phyloP scores from a whole-genome alignment of 2,888 invertebrate species.

The Perizoma flavofasciatum region DNA sequence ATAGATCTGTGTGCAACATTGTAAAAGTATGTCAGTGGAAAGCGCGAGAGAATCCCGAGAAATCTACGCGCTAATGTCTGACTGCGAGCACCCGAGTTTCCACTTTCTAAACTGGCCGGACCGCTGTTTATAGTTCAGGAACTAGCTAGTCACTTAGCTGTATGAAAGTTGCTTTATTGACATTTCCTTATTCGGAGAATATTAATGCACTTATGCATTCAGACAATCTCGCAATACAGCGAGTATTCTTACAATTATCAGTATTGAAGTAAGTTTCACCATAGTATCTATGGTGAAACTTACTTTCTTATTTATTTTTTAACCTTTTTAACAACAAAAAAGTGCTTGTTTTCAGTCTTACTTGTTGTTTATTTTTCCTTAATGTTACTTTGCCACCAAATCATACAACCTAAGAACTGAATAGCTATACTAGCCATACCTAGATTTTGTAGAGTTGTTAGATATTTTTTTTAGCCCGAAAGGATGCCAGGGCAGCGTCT shows the following conservation, averaged over 20 bases:
- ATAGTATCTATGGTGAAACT: too few relatives aligned
- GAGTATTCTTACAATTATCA: background rate
- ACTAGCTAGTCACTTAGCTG: conserved; percentile 57
- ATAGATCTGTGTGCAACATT: conserved; percentile 42
- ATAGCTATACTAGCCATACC: too few relatives aligned
- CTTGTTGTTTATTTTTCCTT: too few relatives aligned
- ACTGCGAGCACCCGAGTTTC: conserved; percentile 64
- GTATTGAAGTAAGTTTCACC: too few relatives aligned
- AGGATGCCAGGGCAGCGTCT: too few relatives aligned
- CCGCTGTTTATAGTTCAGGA: conserved; percentile 77
- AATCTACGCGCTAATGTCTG: conserved; percentile 74
- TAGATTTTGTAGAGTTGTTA: too few relatives aligned
- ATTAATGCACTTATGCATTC: conserved; percentile 13
- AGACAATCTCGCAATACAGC: background rate
- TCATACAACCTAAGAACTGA: too few relatives aligned
- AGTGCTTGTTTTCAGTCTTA: too few relatives aligned
- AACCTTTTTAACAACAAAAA: too few relatives aligned
- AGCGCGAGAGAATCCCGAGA: conserved; percentile 82
- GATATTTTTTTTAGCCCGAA: too few relatives aligned
- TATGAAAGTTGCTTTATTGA: conserved; percentile 73
- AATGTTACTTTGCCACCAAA: too few relatives aligned
- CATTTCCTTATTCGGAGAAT: conserved; percentile 62
- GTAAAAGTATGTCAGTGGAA: conserved; percentile 81
- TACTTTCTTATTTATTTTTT: too few relatives aligned
- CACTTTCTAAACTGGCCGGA: conserved; percentile 81